phyloP scores from a whole-genome alignment of 2,113 vertebrate genomes.

The Phrynosoma platyrhinos region DNA sequence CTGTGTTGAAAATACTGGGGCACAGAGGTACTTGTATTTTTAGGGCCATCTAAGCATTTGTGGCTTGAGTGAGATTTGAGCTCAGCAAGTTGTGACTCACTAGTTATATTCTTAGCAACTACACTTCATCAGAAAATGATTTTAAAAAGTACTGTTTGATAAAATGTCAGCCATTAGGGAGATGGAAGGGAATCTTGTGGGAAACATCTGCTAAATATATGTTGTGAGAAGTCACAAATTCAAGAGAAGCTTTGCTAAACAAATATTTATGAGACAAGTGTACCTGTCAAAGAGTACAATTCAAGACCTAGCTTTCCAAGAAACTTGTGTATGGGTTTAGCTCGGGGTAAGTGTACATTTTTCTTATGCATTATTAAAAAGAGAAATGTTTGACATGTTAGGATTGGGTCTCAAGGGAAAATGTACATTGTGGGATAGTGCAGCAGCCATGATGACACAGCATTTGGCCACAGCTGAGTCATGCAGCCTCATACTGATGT shows the following conservation, averaged over 20 bases:
- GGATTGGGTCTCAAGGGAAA: too few species aligned
- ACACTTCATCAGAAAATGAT: not conserved
- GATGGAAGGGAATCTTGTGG: slow-evolving; percentile 26
- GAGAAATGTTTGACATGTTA: slow-evolving; percentile 47
- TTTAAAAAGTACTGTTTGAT: not conserved
- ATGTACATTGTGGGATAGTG: too few species aligned
- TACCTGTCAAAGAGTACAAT: slow-evolving; percentile 30
- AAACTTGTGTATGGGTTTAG: slow-evolving; percentile 44
- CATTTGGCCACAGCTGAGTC: too few species aligned
- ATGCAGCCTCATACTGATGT: too few species aligned
- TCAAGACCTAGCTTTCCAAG: slow-evolving; percentile 24
- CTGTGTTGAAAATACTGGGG: not conserved
- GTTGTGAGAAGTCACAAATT: slow-evolving; percentile 48
- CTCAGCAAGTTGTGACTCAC: not conserved
- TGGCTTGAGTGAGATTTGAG: not conserved
- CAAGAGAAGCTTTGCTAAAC: slow-evolving; percentile 58
- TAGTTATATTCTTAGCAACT: not conserved
- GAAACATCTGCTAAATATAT: slow-evolving; percentile 43
- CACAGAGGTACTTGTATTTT: not conserved
- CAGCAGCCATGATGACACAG: too few species aligned
- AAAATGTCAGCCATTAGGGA: slow-evolving; percentile 20
- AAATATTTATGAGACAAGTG: slow-evolving; percentile 60
- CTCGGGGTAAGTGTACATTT: slow-evolving; percentile 33
- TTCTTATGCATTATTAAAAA: slow-evolving; percentile 52
- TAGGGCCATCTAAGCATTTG: not conserved